A percentile compares a stretch with the other conserved stretches of the same genome.
These are phyloP conservation scores for Aphidoletes aphidimyza DNA, from an alignment of 2,888 invertebrate species.

Conservation along the genomic window DNA sequence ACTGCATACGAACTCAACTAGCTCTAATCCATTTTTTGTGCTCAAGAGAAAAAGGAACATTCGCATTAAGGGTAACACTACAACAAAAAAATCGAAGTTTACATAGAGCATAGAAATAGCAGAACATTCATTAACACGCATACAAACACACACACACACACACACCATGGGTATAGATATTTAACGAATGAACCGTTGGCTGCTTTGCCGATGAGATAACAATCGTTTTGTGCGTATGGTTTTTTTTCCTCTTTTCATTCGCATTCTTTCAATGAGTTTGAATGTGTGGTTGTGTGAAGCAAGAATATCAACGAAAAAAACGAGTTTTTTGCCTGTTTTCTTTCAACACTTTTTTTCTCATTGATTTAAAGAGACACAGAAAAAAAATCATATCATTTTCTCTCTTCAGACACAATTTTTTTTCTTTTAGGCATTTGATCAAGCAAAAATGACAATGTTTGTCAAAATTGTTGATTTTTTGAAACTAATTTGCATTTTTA, in stretches of 20 bases:
- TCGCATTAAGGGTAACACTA: background rate
- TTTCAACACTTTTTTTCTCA: too few relatives aligned
- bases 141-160: constrained; percentile 7
- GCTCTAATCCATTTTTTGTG: constrained; percentile 17
- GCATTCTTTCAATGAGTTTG: background rate
- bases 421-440: background rate
- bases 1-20: background rate
- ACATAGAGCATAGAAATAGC: background rate
- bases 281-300: too few relatives aligned
- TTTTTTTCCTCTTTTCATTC: background rate
- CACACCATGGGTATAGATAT: background rate
- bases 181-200: background rate
- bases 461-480: background rate
- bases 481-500: background rate
- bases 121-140: constrained; percentile 35
- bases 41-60: background rate
- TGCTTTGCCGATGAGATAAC: constrained; percentile 40
- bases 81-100: background rate
- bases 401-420: background rate
- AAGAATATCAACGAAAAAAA: background rate
- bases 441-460: constrained; percentile 12
- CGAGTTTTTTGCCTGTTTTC: background rate
- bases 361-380: too few relatives aligned
- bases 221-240: constrained; percentile 30
- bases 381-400: background rate